Conservation (phyloP, 2,888 invertebrate species). For the Aphelenchoides bicaudatus region DNA sequence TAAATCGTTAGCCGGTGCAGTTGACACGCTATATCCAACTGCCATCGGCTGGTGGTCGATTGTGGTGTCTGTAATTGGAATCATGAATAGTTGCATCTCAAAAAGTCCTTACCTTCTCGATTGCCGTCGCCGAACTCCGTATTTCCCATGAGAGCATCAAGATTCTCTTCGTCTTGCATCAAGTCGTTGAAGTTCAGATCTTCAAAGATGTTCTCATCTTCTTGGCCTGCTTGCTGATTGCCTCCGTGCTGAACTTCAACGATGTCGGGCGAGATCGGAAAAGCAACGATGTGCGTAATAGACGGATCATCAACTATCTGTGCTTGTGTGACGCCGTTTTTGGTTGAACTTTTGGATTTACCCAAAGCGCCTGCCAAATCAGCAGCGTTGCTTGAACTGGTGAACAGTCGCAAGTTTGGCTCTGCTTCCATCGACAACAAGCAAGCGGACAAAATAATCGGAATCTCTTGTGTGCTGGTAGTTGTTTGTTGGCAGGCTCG, state of each 20-base stretch:
- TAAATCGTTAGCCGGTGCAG: conserved; percentile 81
- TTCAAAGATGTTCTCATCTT: conserved; percentile 19
- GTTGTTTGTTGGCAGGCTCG: conserved; percentile 22
- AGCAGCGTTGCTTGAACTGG: conserved; percentile 40
- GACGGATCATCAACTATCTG: conserved; percentile 27
- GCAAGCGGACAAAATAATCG: conserved; percentile 94
- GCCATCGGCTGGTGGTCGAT: conserved; percentile 95
- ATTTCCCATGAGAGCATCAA: conserved; percentile 20
- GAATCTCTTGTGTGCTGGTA: conserved; percentile 75
- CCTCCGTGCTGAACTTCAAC: conserved; percentile 78
- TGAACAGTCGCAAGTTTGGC: conserved; percentile 40
- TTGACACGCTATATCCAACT: conserved; percentile 92
- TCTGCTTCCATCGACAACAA: conserved; percentile 81
- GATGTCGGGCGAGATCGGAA: conserved; percentile 91
- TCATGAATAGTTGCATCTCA: not conserved
- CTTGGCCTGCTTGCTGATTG: conserved; percentile 17
- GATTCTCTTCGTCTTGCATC: conserved; percentile 17
- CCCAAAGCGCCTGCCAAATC: not conserved
- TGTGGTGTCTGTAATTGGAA: conserved; percentile 34
- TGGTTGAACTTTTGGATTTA: conserved; percentile 37
- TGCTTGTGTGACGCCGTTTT: conserved; percentile 9
- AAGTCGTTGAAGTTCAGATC: conserved; percentile 18
- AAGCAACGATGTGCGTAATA: conserved; percentile 74
- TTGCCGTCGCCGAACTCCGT: conserved; percentile 20
- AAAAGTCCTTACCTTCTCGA: not conserved